Evolutionary conservation across 2,888 invertebrate species (phyloP).

Genomic region (Caenorhabditis sp.): DNA sequence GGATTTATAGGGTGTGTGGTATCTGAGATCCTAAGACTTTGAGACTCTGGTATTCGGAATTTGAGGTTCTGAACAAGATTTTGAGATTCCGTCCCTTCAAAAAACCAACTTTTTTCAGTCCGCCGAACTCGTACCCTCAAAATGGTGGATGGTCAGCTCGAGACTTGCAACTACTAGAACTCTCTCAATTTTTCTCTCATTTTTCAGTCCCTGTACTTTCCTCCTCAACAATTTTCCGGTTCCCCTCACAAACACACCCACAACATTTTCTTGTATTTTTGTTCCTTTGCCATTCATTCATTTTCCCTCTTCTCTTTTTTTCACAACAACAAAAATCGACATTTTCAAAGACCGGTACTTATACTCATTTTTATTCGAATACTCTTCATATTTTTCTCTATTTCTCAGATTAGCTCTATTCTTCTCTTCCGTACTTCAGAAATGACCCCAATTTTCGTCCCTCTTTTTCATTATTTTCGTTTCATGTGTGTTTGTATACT

Average conservation of each 20-base stretch:
- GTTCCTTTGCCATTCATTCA: slow-evolving; percentile 1
- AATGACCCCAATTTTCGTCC: not conserved
- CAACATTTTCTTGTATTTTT: slow-evolving; percentile 10
- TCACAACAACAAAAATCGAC: slow-evolving; percentile 43
- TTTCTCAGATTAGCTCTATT: slow-evolving; percentile 11
- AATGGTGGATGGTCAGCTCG: slow-evolving; percentile 78
- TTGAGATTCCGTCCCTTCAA: too few relatives aligned
- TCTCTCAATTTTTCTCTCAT: not conserved
- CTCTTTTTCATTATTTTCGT: not conserved
- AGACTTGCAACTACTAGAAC: slow-evolving; percentile 68
- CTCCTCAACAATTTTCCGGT: slow-evolving; percentile 22
- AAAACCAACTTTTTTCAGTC: slow-evolving; percentile 67
- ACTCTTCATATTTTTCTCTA: slow-evolving; percentile 13
- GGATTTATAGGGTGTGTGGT: too few relatives aligned
- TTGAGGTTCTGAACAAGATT: too few relatives aligned
- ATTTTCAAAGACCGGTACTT: slow-evolving; percentile 60
- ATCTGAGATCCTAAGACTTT: too few relatives aligned
- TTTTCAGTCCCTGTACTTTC: slow-evolving; percentile 31
- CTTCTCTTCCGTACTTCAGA: slow-evolving; percentile 14
- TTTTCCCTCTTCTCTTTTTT: not conserved
- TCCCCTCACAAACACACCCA: slow-evolving; percentile 1
- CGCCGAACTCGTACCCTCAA: slow-evolving; percentile 80
- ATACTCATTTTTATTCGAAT: slow-evolving; percentile 11
- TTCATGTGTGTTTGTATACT: not conserved
- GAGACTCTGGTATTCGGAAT: too few relatives aligned